A percentile compares a stretch with the other conserved stretches of the same genome.
phyloP scores from a whole-genome alignment of 2,888 invertebrate genomes.

The Yponomeuta cagnagella region DNA sequence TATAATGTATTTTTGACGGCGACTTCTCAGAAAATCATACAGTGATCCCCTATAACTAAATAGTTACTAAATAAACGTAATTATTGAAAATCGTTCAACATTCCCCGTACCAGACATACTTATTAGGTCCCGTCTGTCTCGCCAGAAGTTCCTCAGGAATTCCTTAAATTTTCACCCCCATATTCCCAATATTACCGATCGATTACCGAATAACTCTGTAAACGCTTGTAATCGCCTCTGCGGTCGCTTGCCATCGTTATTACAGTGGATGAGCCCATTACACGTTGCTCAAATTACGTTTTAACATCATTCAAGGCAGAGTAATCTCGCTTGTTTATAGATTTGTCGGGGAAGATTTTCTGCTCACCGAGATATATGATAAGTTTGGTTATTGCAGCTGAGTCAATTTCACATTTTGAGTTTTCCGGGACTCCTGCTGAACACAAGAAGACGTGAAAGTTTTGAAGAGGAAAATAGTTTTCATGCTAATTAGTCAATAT shows the following conservation, averaged over 20 bases:
- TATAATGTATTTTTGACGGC: neutral
- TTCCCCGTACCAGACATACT: conserved; percentile 23
- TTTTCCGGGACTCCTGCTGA: too few species aligned
- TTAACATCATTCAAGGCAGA: conserved; percentile 15
- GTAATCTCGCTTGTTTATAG: conserved; percentile 15
- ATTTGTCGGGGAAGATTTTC: conserved; percentile 4
- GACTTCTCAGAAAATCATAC: neutral
- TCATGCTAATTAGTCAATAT: too few species aligned
- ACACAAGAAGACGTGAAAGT: too few species aligned
- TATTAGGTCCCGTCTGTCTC: conserved; percentile 30
- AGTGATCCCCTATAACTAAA: neutral
- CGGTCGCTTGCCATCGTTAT: conserved; percentile 53
- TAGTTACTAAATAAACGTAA: conserved; percentile 1
- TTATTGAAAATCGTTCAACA: conserved; percentile 14
- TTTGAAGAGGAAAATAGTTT: too few species aligned
- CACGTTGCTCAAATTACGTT: conserved; percentile 33
- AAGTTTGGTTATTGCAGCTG: too few species aligned
- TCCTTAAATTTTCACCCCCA: conserved; percentile 35
- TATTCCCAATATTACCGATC: conserved; percentile 49
- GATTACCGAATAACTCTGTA: conserved; percentile 69
- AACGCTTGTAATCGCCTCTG: conserved; percentile 67
- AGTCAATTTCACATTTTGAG: too few species aligned
- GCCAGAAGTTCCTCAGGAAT: conserved; percentile 39
- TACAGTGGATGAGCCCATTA: conserved; percentile 56
- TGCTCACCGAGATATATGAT: neutral